These are phyloP conservation scores for Xestia ashworthii DNA, from an alignment of 2,888 invertebrate genomes.

Conservation along the genomic window DNA sequence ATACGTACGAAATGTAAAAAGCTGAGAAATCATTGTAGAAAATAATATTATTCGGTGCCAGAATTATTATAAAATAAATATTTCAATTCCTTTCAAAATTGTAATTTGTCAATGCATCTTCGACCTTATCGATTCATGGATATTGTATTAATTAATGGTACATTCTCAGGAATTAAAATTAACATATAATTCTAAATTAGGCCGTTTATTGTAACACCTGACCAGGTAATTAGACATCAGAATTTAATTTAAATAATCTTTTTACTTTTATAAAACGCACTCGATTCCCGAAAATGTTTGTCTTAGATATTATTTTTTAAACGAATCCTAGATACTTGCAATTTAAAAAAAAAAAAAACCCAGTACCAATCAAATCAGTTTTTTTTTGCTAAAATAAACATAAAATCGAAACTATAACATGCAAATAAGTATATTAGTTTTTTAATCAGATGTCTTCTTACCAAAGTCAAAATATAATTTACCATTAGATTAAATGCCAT, in stretches of 20 bases:
- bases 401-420: background rate
- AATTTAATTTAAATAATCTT: conserved; percentile 1
- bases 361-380: background rate
- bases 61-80: conserved; percentile 27
- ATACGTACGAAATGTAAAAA: conserved; percentile 60
- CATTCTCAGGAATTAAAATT: conserved; percentile 60
- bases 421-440: no score
- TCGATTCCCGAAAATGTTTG: background rate
- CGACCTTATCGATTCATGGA: conserved; percentile 18
- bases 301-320: background rate
- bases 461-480: conserved; percentile 27
- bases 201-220: conserved; percentile 33
- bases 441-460: conserved; percentile 32
- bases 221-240: conserved; percentile 36
- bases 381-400: background rate
- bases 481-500: conserved; percentile 34
- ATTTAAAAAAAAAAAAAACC: background rate
- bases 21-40: conserved; percentile 34
- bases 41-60: conserved; percentile 53
- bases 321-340: background rate
- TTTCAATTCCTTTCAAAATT: background rate
- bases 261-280: background rate
- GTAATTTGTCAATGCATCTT: background rate
- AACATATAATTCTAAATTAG: conserved; percentile 44
- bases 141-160: conserved; percentile 47